Evolutionary conservation across 2,797 vertebrate species (phyloP).

Genomic region (Acanthiza pusilla): DNA sequence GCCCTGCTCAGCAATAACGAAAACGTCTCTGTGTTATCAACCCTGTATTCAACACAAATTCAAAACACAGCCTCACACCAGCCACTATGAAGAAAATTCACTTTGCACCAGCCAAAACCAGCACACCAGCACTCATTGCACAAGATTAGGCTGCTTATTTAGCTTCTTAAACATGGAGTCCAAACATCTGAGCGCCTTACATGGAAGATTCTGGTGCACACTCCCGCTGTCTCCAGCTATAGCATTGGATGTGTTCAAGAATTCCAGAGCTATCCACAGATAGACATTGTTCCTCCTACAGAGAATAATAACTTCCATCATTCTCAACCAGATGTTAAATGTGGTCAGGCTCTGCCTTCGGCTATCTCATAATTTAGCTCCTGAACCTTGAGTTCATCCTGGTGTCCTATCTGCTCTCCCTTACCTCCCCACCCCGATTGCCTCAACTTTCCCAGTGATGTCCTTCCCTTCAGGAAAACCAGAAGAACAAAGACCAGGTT

Average conservation of each 20-base stretch:
- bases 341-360: background rate
- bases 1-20: background rate
- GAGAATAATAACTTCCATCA: background rate
- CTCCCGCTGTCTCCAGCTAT: background rate
- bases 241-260: background rate
- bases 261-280: background rate
- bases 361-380: background rate
- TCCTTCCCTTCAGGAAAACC: background rate
- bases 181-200: background rate
- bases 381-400: background rate
- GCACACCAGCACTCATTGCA: background rate
- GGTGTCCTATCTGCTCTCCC: background rate
- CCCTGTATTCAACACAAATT: background rate
- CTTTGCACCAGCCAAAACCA: background rate
- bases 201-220: background rate
- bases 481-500: background rate
- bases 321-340: background rate
- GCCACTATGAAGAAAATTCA: background rate
- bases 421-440: rapidly evolving
- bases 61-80: background rate
- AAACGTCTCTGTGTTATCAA: background rate
- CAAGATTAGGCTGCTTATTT: background rate
- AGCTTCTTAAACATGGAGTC: background rate
- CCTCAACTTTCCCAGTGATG: background rate
- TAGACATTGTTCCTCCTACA: background rate